phyloP scores from a whole-genome alignment of 2,113 vertebrate genomes.

The Dasyprocta punctata region DNA sequence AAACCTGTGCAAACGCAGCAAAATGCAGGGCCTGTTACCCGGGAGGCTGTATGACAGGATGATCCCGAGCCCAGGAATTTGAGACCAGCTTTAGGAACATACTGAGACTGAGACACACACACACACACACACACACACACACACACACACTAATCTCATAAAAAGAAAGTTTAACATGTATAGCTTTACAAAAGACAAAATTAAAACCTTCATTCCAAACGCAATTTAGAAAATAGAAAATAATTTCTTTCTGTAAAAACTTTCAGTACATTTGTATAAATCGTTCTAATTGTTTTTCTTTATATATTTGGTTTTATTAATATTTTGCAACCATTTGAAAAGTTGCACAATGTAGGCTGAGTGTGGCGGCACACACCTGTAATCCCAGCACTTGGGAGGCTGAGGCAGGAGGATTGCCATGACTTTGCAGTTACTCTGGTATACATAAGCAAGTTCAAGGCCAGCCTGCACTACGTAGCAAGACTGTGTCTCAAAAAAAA shows the following conservation, averaged over 20 bases:
- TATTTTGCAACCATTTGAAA: background rate
- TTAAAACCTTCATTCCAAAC: background rate
- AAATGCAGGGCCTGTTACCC: background rate
- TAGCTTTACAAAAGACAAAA: background rate
- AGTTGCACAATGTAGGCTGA: background rate
- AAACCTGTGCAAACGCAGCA: background rate
- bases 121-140: too few species aligned
- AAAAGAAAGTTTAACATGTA: background rate
- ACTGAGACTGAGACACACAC: background rate
- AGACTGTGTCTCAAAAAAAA: background rate
- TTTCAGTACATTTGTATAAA: background rate
- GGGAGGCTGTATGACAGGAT: background rate
- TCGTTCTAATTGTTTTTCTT: background rate
- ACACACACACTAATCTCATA: background rate
- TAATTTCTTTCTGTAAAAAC: background rate
- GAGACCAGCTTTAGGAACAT: background rate
- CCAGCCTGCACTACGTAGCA: background rate
- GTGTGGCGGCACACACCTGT: background rate
- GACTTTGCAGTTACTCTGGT: background rate
- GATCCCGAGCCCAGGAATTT: too few species aligned
- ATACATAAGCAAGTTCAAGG: background rate
- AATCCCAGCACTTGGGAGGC: background rate
- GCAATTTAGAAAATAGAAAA: constrained; percentile 2
- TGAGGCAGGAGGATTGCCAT: background rate
- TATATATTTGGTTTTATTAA: background rate